Evolutionary conservation across 2,113 vertebrate genomes (phyloP), one percentile per base, ranked within the genome.

Genomic region (Petromus typicus): DNA sequence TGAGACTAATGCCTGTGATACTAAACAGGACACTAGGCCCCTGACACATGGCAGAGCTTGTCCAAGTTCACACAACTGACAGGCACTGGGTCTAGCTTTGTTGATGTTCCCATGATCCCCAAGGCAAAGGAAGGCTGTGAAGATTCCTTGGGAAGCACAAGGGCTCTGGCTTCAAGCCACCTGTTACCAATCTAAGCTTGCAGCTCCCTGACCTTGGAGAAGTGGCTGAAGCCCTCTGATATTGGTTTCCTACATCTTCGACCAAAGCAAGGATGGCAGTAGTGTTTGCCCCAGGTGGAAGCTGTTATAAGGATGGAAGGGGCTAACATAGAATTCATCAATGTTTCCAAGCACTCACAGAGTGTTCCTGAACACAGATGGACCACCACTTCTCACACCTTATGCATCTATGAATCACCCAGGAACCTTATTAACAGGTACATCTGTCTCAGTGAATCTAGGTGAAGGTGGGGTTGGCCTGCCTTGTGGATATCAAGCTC

Each of bases 371-470:
- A 7, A 25, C 64, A 63, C 3, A 34, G 5, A 4, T 57, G 27
- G 56, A n/a, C 56, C 11, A 6, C 34, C 3, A 4, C 48, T 54
- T 51, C 69, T 92, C 43, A 93, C 48, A 61, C 3, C 22, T 54
- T 67, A 14, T 0, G 25, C 4, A 22, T 11, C n/a, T 25, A 43
- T 0, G 3, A 57, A 34, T 37, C 2, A 2, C 34, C 23, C 51
- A 40, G 40, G n/a, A n/a, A 10, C 30, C 16, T 2, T 59, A 16
- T 32, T 54, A 76, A 54, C 59, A 45, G 22, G 17, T 13, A 64
- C 27, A 11, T 40, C 48, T 78, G 13, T 27, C 57, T 73, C n/a
- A 27, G 25, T 1, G 3, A 43, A 23, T 54, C 87, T 69, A 23
- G 45, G 83, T 69, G 13, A 20, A 45, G 32, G 40, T 32, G 43